Evolutionary conservation across 2,888 invertebrate species (phyloP).

Genomic region (Minunthozetes semirufus): DNA sequence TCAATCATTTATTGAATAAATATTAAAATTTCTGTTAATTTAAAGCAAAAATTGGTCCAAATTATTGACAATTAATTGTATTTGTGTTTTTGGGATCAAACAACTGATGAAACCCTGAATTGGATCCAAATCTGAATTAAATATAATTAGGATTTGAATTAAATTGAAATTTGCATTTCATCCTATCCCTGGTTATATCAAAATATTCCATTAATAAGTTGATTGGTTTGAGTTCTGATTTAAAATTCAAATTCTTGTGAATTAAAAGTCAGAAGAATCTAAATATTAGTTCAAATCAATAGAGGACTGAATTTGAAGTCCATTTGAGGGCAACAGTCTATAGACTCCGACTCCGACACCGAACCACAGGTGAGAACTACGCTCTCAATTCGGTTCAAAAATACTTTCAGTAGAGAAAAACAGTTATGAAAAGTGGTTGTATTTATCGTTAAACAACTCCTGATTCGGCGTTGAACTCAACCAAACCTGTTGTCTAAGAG

Average conservation of each 20-base stretch:
- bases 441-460: not conserved
- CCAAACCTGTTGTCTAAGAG: constrained; percentile 6
- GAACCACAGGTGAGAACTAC: not conserved
- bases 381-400: not conserved
- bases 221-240: not conserved
- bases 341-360: not conserved
- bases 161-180: too few species aligned
- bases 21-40: too few species aligned
- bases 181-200: too few species aligned
- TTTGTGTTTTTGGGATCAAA: too few species aligned
- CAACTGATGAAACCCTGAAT: too few species aligned
- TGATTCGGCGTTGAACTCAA: not conserved
- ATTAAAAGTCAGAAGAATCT: not conserved
- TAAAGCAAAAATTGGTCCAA: too few species aligned
- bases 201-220: not conserved
- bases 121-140: too few species aligned
- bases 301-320: too few species aligned
- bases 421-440: not conserved
- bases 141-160: too few species aligned
- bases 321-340: constrained; percentile 2
- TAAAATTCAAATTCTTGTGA: not conserved
- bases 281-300: not conserved
- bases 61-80: too few species aligned
- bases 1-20: too few species aligned
- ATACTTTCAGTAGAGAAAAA: not conserved